Conservation (phyloP, 2,888 invertebrate genomes). For the Proisotoma minuta region DNA sequence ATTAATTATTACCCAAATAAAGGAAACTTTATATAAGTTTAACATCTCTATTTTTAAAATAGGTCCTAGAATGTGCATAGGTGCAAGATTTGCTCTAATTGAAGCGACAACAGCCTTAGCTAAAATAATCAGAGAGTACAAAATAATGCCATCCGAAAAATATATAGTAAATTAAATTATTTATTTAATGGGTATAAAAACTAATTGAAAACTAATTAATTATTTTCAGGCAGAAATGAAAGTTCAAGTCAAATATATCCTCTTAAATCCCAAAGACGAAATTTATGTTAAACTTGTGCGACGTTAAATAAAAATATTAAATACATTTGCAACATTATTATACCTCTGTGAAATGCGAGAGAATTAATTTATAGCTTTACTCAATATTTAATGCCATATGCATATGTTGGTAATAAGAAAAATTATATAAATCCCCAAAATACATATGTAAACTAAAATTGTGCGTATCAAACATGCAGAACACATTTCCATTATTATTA, state of each 20-base stretch:
- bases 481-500: no score
- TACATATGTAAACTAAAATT: no score
- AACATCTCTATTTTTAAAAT: background rate
- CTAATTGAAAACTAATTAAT: background rate
- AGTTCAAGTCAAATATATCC: slow-evolving; percentile 45
- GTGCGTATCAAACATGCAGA: no score
- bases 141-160: slow-evolving; percentile 32
- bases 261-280: slow-evolving; percentile 45
- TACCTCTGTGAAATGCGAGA: no score
- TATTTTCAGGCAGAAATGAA: slow-evolving; percentile 35
- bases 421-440: no score
- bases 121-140: slow-evolving; percentile 39
- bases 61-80: slow-evolving; percentile 45
- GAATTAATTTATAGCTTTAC: no score
- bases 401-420: no score
- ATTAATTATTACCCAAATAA: background rate
- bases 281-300: slow-evolving; percentile 40
- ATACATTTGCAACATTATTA: no score
- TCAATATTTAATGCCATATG: no score
- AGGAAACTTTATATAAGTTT: background rate
- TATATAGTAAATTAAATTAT: slow-evolving; percentile 30
- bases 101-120: slow-evolving; percentile 45
- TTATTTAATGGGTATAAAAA: background rate
- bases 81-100: slow-evolving; percentile 45
- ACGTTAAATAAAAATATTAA: no score